Percentiles rank a stretch among this genome's conserved stretches.
Conservation (phyloP, 2,113 vertebrate species). For the Calonectris borealis region DNA sequence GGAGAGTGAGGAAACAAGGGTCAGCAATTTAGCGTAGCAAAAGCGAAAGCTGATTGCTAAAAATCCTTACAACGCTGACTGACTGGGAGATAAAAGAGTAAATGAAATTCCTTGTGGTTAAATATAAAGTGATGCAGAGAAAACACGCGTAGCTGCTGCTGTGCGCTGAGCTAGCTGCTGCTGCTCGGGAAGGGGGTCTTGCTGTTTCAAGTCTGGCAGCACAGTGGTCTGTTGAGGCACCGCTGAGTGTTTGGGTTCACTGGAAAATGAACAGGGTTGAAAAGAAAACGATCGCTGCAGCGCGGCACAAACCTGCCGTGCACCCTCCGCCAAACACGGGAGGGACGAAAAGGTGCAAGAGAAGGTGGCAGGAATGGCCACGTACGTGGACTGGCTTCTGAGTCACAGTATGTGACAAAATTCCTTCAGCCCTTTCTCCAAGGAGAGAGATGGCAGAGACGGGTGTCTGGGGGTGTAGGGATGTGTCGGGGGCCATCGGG, state of each 20-base stretch:
- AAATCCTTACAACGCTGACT: not conserved
- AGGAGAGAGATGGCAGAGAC: not conserved
- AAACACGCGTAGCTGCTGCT: accelerated
- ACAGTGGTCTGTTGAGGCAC: not conserved
- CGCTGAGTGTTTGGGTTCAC: not conserved
- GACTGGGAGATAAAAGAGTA: not conserved
- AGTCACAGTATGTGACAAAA: accelerated
- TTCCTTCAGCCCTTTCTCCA: not conserved
- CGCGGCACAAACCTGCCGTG: accelerated
- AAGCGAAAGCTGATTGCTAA: not conserved
- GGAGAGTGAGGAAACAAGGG: not conserved
- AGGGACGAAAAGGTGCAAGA: not conserved
- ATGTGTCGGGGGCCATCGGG: not conserved
- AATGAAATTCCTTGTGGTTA: not conserved
- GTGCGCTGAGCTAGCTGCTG: not conserved
- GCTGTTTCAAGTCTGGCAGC: not conserved
- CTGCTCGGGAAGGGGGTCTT: not conserved
- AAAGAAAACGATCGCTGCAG: accelerated
- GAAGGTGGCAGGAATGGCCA: not conserved
- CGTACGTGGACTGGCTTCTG: no score
- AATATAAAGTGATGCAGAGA: not conserved
- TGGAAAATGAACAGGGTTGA: not conserved
- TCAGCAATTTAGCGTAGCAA: not conserved
- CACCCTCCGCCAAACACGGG: accelerated
- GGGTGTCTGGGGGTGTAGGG: no score